phyloP scores from a whole-genome alignment of 2,888 invertebrate genomes.

The Lasiommata megera region DNA sequence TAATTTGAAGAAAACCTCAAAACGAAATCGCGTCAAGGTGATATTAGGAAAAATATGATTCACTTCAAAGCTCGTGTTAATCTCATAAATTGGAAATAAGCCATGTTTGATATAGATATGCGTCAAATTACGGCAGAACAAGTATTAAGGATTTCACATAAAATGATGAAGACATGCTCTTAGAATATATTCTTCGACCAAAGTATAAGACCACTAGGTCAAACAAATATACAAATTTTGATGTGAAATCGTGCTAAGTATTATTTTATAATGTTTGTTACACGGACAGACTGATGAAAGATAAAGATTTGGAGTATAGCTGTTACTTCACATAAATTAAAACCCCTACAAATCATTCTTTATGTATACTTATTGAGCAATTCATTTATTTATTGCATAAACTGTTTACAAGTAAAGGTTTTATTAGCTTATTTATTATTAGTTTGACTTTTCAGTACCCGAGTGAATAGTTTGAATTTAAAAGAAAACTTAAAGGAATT shows the following conservation, averaged over 20 bases:
- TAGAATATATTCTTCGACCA: neutral
- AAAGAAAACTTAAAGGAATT: no score
- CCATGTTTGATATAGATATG: neutral
- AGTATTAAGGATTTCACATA: neutral
- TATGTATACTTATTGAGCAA: no score
- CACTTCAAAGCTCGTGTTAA: slow-evolving; percentile 3
- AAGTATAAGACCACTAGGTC: neutral
- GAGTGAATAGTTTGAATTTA: no score
- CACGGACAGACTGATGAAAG: no score
- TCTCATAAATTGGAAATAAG: slow-evolving; percentile 1
- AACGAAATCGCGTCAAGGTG: neutral
- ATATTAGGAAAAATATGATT: neutral
- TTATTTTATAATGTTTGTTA: no score
- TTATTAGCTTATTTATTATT: no score
- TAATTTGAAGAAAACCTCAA: neutral
- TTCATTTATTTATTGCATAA: no score
- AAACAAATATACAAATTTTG: neutral
- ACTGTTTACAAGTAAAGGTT: no score
- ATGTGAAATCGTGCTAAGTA: neutral
- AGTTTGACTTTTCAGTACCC: no score
- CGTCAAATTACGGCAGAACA: neutral
- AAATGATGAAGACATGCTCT: neutral
- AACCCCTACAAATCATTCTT: no score
- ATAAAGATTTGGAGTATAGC: no score
- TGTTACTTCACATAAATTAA: no score